Base-by-base conservation (phyloP, 2,888 invertebrate genomes). In the Nemapogon koenigi region DNA sequence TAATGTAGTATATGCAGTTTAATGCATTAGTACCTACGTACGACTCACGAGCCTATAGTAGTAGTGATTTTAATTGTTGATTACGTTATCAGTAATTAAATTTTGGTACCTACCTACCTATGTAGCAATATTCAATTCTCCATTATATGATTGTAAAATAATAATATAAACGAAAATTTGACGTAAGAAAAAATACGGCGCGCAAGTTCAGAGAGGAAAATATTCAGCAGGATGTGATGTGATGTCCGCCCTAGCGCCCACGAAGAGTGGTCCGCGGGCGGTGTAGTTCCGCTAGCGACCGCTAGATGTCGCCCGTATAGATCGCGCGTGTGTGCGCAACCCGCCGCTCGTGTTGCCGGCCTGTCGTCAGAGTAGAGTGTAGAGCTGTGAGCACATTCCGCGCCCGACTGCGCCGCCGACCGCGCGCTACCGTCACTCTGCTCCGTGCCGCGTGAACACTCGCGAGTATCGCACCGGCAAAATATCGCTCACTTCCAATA, bases 371-470 rank as follows among this genome's bases (percentile, higher is more conserved):
- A 22, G 6, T n/a, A n/a, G n/a, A n/a, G 35, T 44, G 39, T 40
- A 42, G 35, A 37, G 45, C n/a, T n/a, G n/a, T n/a, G n/a, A 18
- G 18, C 33, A 33, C 33, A 33, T 19, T 75, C 78, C 75, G 73
- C 76, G 73, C 72, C 65, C 68, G 67, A 68, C 75, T 66, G 70
- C 78, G 79, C 67, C 57, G 66, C 62, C 52, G 66, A 69, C 45
- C 60, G 71, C 71, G 70, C 75, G 75, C 62, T 49, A 16, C n/a
- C 19, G 17, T 19, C n/a, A 18, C 19, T 33, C 19, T 11, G 3
- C 10, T 16, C 16, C 15, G 16, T 16, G 16, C 37, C 41, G 39
- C 41, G 43, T 41, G 39, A 47, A 30, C 45, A 44, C 48, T 47
- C 45, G 40, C 49, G 49, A 33, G n/a, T n/a, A n/a, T 33, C 14